Evolutionary conservation across 64 coral and sea anemone species (phyloP), one percentile per base, ranked within the genome.

Genomic region (Montipora capricornis): DNA sequence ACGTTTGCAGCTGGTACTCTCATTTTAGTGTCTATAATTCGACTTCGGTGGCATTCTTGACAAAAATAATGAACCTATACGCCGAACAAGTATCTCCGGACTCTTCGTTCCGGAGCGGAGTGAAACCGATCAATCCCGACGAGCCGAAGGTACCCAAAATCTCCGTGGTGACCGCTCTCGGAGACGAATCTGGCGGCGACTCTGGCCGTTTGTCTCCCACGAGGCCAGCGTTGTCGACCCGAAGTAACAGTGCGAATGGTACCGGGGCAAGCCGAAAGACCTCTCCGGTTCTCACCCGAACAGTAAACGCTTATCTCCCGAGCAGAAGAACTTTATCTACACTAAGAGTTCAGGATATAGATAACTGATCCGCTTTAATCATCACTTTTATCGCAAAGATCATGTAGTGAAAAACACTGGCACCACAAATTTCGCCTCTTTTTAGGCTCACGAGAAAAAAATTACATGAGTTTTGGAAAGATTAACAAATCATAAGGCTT

Each of bases 81-180:
- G 93, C 87, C 26, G 93, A 94, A 48, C 93, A 94, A 77, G 8
- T 59, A 45, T 90, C 87, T 68, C 93, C 93, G 17, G 76, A 94
- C 1, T 94, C 93, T 83, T 90, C 87, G 3, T 94, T 90, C 64
- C 85, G 93, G 49, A 47, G 24, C 24, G 80, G 93, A 5, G 86
- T 82, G 5, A 89, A 89, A 20, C 74, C 59, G 20, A 68, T 73
- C 2, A 76, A 77, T 47, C 73, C 87, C 58, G 73, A 78, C 49
- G 73, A 82, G 26, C 78, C 69, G 87, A 94, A 73, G 16, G 73
- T 77, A 11, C 87, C 75, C 12, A 88, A 76, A 15, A 79, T 77
- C 68, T 77, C 75, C 11, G 58, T 87, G 1, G 75, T 73, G n/a
- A 37, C 57, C 52, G 73, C 57, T 11, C 37, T 20, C 17, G 87